Conservation (phyloP, 2,888 invertebrate genomes). For the Caenorhabditis zanzibari region DNA sequence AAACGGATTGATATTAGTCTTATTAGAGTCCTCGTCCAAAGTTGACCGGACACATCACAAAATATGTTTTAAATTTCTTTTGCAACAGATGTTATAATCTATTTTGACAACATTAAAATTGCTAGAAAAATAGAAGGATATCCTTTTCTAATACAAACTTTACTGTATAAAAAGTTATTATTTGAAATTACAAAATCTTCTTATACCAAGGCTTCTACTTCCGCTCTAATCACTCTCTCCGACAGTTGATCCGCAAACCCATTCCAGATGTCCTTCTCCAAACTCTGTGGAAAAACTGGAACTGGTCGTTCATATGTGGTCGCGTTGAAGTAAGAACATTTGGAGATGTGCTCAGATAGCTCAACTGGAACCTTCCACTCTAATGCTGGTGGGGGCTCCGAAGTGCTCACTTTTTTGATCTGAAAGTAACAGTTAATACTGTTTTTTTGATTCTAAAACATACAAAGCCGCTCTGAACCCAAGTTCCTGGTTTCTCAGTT, state of each 20-base stretch:
- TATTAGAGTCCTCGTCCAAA: no score
- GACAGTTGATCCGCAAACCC: constrained; percentile 38
- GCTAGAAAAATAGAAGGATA: no score
- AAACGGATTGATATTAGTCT: no score
- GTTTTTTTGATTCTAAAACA: no score
- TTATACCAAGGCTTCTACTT: neutral
- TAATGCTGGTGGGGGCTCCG: constrained; percentile 39
- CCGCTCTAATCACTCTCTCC: constrained; percentile 15
- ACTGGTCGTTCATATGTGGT: constrained; percentile 21
- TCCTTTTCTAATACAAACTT: no score
- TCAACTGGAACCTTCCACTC: constrained; percentile 39
- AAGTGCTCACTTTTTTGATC: constrained; percentile 45
- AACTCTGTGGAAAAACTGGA: constrained; percentile 35
- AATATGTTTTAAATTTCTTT: no score
- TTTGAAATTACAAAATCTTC: no score
- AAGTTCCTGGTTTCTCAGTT: constrained; percentile 18
- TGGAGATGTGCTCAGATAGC: constrained; percentile 35
- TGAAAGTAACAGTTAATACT: neutral
- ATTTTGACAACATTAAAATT: no score
- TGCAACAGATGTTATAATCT: no score
- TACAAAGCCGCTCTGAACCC: constrained; percentile 36
- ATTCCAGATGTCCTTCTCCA: constrained; percentile 48
- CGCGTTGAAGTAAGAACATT: constrained; percentile 31
- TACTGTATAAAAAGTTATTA: no score
- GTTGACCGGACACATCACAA: no score